phyloP scores from a whole-genome alignment of 2,113 vertebrate genomes.

The Neoarius graeffei region DNA sequence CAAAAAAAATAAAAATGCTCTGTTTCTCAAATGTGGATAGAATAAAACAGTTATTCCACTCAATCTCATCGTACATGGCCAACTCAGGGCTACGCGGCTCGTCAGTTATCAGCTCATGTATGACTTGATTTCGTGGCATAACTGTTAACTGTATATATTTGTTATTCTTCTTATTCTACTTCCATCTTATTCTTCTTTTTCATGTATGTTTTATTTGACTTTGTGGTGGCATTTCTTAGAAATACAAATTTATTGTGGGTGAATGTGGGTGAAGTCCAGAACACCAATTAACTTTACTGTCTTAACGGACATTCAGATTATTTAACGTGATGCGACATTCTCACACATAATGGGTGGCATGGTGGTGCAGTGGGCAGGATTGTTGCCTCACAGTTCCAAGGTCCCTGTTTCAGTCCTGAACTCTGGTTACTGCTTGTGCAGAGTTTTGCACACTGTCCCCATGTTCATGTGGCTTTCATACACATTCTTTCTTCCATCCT shows the following conservation, averaged over 20 bases:
- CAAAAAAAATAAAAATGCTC: too few relatives aligned
- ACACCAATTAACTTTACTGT: background rate
- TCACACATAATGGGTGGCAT: background rate
- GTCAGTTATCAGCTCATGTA: too few relatives aligned
- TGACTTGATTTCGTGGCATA: too few relatives aligned
- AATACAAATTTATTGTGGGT: background rate
- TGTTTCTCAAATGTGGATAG: too few relatives aligned
- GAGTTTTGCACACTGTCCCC: background rate
- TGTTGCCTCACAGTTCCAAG: background rate
- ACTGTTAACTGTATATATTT: too few relatives aligned
- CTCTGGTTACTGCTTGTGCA: too few relatives aligned
- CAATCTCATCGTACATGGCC: too few relatives aligned
- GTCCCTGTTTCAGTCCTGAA: background rate
- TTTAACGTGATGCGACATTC: background rate
- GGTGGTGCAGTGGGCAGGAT: background rate
- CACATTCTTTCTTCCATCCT: background rate
- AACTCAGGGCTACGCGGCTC: too few relatives aligned
- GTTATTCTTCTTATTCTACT: too few relatives aligned
- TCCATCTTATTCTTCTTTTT: background rate
- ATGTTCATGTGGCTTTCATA: background rate
- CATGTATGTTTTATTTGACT: background rate
- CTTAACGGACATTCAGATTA: background rate
- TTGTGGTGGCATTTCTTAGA: background rate
- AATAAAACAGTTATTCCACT: too few relatives aligned
- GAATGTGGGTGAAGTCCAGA: background rate